These are phyloP conservation scores for Leuctra nigra DNA, from an alignment of 2,888 invertebrate species.

Conservation along the genomic window DNA sequence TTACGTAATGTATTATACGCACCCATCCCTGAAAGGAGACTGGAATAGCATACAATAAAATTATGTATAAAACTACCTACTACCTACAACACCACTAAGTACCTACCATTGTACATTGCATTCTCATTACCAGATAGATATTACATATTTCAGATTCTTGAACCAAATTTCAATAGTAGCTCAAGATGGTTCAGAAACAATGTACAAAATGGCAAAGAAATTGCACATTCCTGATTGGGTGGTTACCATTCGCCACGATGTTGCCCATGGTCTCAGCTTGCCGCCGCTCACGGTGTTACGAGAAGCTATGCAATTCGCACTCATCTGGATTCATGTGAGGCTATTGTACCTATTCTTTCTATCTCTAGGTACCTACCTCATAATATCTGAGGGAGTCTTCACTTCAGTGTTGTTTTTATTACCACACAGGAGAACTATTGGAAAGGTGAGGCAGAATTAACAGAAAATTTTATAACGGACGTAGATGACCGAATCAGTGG, in stretches of 20 bases:
- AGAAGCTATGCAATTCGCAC: slow-evolving; percentile 53
- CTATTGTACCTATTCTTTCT: neutral
- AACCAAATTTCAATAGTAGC: slow-evolving; percentile 55
- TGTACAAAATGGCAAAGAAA: slow-evolving; percentile 54
- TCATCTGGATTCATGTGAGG: slow-evolving; percentile 58
- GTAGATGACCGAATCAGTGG: neutral
- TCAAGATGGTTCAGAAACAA: slow-evolving; percentile 42
- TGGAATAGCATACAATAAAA: too few species aligned
- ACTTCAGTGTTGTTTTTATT: neutral
- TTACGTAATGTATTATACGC: too few species aligned
- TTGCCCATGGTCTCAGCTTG: slow-evolving; percentile 62
- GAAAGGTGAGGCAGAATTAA: slow-evolving; percentile 47
- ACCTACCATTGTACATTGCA: too few species aligned
- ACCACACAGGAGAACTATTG: slow-evolving; percentile 51
- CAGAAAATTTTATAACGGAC: slow-evolving; percentile 43
- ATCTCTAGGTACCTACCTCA: neutral
- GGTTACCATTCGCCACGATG: slow-evolving; percentile 68
- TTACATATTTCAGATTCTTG: slow-evolving; percentile 52
- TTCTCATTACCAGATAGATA: too few species aligned
- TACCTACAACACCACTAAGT: too few species aligned
- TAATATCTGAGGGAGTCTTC: neutral
- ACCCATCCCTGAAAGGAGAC: too few species aligned
- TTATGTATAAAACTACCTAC: too few species aligned
- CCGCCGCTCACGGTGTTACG: slow-evolving; percentile 58
- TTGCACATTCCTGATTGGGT: slow-evolving; percentile 73